Percentiles rank a stretch among this genome's conserved stretches.
phyloP scores from a whole-genome alignment of 2,113 vertebrate species.

The Scolopax mira region DNA sequence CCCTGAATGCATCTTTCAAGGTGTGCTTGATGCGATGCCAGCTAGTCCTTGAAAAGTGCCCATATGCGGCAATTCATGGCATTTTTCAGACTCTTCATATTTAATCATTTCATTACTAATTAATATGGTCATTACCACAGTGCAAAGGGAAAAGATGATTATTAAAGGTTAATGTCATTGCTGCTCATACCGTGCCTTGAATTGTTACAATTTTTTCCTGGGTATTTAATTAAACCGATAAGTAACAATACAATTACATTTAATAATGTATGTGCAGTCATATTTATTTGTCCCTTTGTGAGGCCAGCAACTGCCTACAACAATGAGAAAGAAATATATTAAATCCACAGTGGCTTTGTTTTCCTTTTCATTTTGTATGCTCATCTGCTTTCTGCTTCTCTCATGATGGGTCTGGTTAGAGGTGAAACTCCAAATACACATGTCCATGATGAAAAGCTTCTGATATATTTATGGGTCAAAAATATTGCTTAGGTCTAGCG shows the following conservation, averaged over 20 bases:
- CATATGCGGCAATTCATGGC: background rate
- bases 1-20: background rate
- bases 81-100: slow-evolving; percentile 21
- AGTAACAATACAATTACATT: slow-evolving; percentile 67
- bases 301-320: background rate
- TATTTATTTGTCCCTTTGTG: slow-evolving; percentile 50
- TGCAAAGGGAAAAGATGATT: slow-evolving; percentile 45
- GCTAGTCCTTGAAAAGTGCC: slow-evolving; percentile 4
- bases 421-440: background rate
- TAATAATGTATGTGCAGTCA: slow-evolving; percentile 43
- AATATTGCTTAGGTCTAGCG: background rate
- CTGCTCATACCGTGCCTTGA: slow-evolving; percentile 29
- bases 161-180: slow-evolving; percentile 72
- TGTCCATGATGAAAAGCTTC: background rate
- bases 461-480: background rate
- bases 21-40: background rate
- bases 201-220: slow-evolving; percentile 48
- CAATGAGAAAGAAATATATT: background rate
- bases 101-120: slow-evolving; percentile 72
- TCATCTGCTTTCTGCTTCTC: background rate
- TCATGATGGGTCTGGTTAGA: background rate
- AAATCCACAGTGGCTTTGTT: background rate
- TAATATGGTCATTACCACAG: slow-evolving; percentile 54
- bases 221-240: slow-evolving; percentile 67
- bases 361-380: background rate